Evolutionary conservation across 2,113 vertebrate species (phyloP).

Genomic region (Dicerorhinus sumatrensis): DNA sequence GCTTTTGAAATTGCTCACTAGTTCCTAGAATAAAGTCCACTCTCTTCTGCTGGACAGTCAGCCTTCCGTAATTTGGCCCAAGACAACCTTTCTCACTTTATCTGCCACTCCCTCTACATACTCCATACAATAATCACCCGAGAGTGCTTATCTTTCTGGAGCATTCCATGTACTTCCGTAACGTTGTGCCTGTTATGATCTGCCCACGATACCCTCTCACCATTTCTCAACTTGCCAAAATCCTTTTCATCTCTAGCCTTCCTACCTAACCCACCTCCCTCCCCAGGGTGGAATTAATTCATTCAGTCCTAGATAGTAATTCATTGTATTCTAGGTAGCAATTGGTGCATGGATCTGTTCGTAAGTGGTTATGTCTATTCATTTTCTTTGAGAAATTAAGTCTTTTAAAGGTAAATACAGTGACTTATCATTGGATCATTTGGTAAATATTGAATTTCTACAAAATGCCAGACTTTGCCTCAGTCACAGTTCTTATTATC

Average conservation of each 20-base stretch:
- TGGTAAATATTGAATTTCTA: constrained; percentile 54
- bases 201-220: background rate
- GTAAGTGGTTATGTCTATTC: background rate
- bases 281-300: background rate
- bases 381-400: background rate
- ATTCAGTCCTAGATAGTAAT: background rate
- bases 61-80: background rate
- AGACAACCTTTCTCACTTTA: background rate
- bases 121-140: fast-evolving
- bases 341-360: background rate
- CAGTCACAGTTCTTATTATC: background rate
- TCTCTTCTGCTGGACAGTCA: background rate
- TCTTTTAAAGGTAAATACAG: constrained; percentile 13
- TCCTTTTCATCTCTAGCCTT: background rate
- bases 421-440: background rate
- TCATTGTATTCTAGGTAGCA: background rate
- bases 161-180: background rate
- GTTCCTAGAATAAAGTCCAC: background rate
- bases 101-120: background rate
- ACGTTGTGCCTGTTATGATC: background rate
- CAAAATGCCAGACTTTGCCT: background rate
- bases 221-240: background rate
- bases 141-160: background rate
- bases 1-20: background rate
- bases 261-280: background rate